Conservation (phyloP, 1,140 invertebrate species). For the Diploscapter pachys region DNA sequence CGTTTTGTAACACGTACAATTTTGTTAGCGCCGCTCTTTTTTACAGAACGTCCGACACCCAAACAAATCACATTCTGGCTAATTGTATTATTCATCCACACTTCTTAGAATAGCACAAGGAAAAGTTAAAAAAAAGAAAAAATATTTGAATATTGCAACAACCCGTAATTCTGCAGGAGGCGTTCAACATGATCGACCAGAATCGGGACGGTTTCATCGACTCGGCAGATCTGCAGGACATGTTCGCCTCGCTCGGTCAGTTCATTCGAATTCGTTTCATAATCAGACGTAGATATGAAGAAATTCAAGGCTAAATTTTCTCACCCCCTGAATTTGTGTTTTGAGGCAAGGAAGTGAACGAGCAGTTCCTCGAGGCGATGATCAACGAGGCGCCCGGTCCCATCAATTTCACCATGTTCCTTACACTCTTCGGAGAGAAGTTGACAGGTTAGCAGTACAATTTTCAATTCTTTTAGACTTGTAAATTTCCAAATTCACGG, state of each 20-base stretch:
- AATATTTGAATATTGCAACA: neutral
- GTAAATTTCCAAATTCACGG: neutral
- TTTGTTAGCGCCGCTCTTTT: too few relatives aligned
- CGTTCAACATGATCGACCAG: constrained; percentile 63
- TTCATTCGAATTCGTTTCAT: too few relatives aligned
- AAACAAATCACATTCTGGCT: too few relatives aligned
- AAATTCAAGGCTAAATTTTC: too few relatives aligned
- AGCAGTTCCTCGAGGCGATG: constrained; percentile 66
- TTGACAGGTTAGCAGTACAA: constrained; percentile 51
- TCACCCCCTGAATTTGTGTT: too few relatives aligned
- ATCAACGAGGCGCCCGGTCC: constrained; percentile 65
- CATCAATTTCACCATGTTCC: constrained; percentile 69
- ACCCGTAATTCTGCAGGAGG: constrained; percentile 51
- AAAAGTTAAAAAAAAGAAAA: neutral
- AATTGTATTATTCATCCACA: too few relatives aligned
- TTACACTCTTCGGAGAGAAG: constrained; percentile 68
- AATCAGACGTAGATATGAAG: too few relatives aligned
- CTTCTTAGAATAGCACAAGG: too few relatives aligned
- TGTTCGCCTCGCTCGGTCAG: constrained; percentile 60
- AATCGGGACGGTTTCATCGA: constrained; percentile 63
- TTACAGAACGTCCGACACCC: too few relatives aligned
- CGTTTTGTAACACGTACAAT: too few relatives aligned
- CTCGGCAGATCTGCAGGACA: constrained; percentile 61
- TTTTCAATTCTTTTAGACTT: too few relatives aligned
- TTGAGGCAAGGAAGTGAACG: constrained; percentile 62